Evolutionary conservation across 2,113 vertebrate genomes (phyloP).

Genomic region (Glaucidium brasilianum): DNA sequence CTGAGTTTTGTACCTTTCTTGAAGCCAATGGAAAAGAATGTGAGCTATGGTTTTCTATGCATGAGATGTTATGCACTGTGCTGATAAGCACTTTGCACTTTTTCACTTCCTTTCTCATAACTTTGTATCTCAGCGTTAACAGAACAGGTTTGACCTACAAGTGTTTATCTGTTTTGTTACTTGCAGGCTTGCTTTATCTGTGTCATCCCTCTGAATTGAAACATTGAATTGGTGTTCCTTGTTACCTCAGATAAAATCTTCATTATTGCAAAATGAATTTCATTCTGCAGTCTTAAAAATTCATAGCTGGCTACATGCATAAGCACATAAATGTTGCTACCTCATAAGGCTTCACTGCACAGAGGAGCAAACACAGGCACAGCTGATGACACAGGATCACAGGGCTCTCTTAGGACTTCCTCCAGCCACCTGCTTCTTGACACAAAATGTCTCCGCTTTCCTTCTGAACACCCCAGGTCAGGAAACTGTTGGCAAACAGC

Average conservation of each 20-base stretch:
- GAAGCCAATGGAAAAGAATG: not conserved
- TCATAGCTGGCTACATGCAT: not conserved
- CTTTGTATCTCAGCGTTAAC: not conserved
- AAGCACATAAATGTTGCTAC: not conserved
- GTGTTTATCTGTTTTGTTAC: not conserved
- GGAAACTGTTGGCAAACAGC: not conserved
- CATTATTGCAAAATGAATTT: slow-evolving; percentile 15
- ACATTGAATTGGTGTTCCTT: not conserved
- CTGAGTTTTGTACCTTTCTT: not conserved
- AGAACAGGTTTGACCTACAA: not conserved
- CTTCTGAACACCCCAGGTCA: not conserved
- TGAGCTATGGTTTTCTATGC: not conserved
- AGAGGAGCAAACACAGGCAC: not conserved
- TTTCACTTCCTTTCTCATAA: not conserved
- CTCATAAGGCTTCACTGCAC: not conserved
- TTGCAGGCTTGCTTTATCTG: not conserved
- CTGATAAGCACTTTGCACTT: not conserved
- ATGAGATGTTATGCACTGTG: not conserved
- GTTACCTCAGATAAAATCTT: slow-evolving; percentile 6
- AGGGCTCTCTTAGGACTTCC: not conserved
- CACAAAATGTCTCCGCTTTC: not conserved
- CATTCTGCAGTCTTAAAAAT: slow-evolving; percentile 9
- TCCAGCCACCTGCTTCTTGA: not conserved
- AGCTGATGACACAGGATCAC: not conserved
- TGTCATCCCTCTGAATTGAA: not conserved